Conservation (phyloP, 2,113 vertebrate genomes). For the Oreochromis aureus region DNA sequence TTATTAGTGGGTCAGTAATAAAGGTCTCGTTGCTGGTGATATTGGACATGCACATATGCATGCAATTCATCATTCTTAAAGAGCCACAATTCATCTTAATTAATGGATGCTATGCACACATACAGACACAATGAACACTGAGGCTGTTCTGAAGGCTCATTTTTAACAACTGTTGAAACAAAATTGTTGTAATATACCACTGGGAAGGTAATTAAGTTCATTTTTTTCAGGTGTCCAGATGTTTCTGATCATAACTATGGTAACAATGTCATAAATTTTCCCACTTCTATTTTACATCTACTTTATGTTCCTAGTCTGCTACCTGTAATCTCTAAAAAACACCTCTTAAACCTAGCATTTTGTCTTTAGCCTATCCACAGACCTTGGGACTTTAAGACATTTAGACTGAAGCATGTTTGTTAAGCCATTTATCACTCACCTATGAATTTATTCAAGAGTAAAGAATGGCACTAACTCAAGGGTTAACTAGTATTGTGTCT, state of each 20-base stretch:
- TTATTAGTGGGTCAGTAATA: conserved; percentile 22
- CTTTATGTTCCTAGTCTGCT: neutral
- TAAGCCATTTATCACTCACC: neutral
- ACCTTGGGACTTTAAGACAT: neutral
- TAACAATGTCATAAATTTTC: neutral
- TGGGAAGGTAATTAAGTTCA: neutral
- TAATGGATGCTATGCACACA: neutral
- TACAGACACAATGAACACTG: neutral
- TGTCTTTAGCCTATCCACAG: rapidly evolving
- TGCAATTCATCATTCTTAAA: neutral
- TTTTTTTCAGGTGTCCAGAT: neutral
- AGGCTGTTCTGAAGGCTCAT: neutral
- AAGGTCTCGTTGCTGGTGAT: neutral
- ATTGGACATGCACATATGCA: neutral
- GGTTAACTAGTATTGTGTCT: neutral
- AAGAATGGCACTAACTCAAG: neutral
- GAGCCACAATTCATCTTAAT: neutral
- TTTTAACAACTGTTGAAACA: neutral
- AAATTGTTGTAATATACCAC: neutral
- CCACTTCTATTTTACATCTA: neutral
- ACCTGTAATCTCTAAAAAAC: neutral
- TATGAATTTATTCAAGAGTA: neutral
- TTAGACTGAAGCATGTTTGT: neutral
- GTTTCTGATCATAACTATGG: neutral
- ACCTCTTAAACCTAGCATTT: neutral